Base-by-base conservation (phyloP, 2,113 vertebrate species). In the Polypterus bichir region DNA sequence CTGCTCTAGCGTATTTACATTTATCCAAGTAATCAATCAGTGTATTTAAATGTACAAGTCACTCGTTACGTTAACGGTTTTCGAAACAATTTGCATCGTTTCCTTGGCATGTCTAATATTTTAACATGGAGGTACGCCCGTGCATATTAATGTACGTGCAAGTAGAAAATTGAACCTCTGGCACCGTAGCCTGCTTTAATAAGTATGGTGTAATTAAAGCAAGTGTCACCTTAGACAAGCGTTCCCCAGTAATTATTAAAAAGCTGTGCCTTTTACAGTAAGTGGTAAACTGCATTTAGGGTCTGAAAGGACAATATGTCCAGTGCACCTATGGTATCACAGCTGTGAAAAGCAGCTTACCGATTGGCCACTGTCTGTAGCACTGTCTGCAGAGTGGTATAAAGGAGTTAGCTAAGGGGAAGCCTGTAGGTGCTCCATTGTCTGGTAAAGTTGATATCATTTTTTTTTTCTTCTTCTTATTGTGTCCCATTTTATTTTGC, bases 281-380 rank as follows among this genome's bases (percentile, higher is more conserved):
- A 71, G 73, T 71, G 73, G 71, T 78, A 76, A 81, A 82, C 78
- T 47, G 75, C 78, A 76, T 74, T 78, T 76, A 75, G 77, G 71
- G 73, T 76, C 77, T 73, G 76, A 71, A 73, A 83, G 82, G 80
- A 81, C 81, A 81, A 77, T 76, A 79, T 81, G 83, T 77, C 82
- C 82, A 81, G 79, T 76, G 79, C 83, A 85, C 83, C 86, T 86
- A 86, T 89, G 87, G 88, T 88, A 79, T 84, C 76, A 81, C 71
- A 74, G 79, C 83, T 83, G 76, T 70, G 79, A 78, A 84, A 82
- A 81, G 82, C 72, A 80, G 82, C 74, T 73, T 77, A 76, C 73
- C 71, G 79, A 88, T 84, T 88, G 82, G 79, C 81, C 71, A 79
- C 86, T 81, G 79, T 84, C 74, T 77, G 76, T 78, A 81, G 83